A percentile compares a stretch with the other conserved stretches of the same genome.
Conservation (phyloP, 2,797 vertebrate species). For the Myotis findleyi region DNA sequence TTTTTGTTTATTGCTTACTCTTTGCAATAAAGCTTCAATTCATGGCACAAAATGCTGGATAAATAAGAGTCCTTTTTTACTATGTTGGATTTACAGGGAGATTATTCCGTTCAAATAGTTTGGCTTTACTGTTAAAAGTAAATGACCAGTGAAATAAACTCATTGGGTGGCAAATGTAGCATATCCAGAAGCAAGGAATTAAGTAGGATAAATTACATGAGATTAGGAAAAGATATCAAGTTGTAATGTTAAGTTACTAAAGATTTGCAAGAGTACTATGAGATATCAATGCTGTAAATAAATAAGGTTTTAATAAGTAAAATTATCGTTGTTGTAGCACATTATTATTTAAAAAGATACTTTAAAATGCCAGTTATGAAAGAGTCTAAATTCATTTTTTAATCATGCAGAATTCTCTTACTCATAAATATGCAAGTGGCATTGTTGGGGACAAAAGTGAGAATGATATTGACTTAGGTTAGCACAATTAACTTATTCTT, state of each 20-base stretch:
- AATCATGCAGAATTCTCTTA: conserved; percentile 65
- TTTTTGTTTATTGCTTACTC: conserved; percentile 92
- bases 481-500: conserved; percentile 59
- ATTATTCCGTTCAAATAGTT: conserved; percentile 90
- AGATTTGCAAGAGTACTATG: conserved; percentile 73
- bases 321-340: conserved; percentile 63
- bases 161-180: conserved; percentile 87
- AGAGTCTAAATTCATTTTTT: conserved; percentile 63
- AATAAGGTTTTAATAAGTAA: conserved; percentile 83
- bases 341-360: conserved; percentile 70
- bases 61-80: conserved; percentile 87
- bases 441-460: conserved; percentile 70
- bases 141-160: conserved; percentile 90
- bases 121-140: conserved; percentile 89
- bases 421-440: conserved; percentile 57
- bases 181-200: conserved; percentile 86
- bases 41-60: conserved; percentile 89
- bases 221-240: conserved; percentile 92
- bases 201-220: conserved; percentile 90
- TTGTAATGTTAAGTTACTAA: conserved; percentile 84
- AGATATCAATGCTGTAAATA: conserved; percentile 73
- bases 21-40: conserved; percentile 91
- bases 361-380: conserved; percentile 72
- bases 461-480: conserved; percentile 46
- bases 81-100: conserved; percentile 87